Base-by-base conservation (phyloP, 2,113 vertebrate species). In the Amblyopsis rosae region DNA sequence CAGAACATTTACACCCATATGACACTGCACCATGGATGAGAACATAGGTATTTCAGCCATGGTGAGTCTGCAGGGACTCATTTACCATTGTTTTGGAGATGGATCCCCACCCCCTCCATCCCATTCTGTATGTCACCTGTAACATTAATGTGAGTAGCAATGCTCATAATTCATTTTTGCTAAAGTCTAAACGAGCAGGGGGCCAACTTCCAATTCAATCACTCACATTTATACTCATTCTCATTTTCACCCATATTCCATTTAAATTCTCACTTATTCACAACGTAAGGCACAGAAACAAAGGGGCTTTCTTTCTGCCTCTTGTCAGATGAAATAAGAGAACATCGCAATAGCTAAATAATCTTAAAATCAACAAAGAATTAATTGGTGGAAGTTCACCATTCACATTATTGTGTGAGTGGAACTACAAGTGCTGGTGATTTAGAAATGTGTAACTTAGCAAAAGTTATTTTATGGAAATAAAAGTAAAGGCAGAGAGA, bases 311-410 rank as follows among this genome's bases (percentile, higher is more conserved):
- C 49, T 4, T 12, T 51, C 13, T 51, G 10, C 10, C 49, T 58
- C 56, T 58, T 58, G 19, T 12, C 19, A 26, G 19, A 32, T 54
- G 3, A n/a, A 8, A 54, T 16, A 15, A 15, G 6, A 54, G 12
- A 54, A 32, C 11, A 47, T 12, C 35, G 56, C 65, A 12, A 15
- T 26, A 0, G 10, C 7, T 51, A 59, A 65, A 59, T 41, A 49
- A 26, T 67, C 35, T 45, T 12, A 6, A 17, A n/a, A 47, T 68
- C 13, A 53, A 60, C 8, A 62, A 78, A 73, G 53, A 53, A 12
- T 69, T 13, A 79, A 63, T 73, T 55, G 57, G 62, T 59, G 45
- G 65, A 69, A 81, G 72, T 26, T 26, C 26, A 26, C 26, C 26
- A 26, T 26, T 41, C 35, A 41, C 35, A 41, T 41, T 3, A 41